Evolutionary conservation across 2,888 invertebrate genomes (phyloP).

Genomic region (Volucella bombylans): DNA sequence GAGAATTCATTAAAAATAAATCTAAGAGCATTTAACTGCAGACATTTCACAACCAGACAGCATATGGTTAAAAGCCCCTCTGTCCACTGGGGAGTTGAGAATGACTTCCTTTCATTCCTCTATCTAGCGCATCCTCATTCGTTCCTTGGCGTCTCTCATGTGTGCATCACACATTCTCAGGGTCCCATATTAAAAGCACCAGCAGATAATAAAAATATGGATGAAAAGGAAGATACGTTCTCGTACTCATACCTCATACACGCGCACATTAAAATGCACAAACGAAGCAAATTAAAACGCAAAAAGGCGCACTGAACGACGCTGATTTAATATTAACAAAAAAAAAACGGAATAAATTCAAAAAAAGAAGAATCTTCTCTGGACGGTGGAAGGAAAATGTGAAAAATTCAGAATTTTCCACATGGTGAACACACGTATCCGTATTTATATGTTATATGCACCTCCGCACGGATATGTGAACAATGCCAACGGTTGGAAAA

Average conservation of each 20-base stretch:
- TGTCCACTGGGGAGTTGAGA: conserved; percentile 2
- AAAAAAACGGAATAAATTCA: background rate
- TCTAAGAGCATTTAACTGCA: conserved; percentile 36
- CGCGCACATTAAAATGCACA: conserved; percentile 57
- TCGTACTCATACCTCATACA: conserved; percentile 11
- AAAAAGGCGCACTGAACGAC: conserved; percentile 29
- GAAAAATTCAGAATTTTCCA: conserved; percentile 54
- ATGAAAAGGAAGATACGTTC: background rate
- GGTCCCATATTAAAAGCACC: conserved; percentile 25
- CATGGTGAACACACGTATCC: conserved; percentile 28
- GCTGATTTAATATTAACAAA: conserved; percentile 40
- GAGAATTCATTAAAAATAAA: conserved; percentile 45
- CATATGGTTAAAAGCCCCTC: conserved; percentile 20
- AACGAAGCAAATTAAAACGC: conserved; percentile 61
- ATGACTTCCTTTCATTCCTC: conserved; percentile 4
- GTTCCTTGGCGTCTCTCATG: background rate
- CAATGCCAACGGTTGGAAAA: conserved; percentile 21
- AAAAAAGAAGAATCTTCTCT: conserved; percentile 10
- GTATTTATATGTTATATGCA: background rate
- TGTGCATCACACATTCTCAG: conserved; percentile 28
- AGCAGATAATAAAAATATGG: conserved; percentile 28
- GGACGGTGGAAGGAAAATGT: conserved; percentile 28
- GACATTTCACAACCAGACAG: conserved; percentile 39
- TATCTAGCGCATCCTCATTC: conserved; percentile 7
- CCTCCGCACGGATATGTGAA: background rate